A percentile compares a stretch with the other conserved stretches of the same genome.
These are phyloP conservation scores for Rhimphoctona megacephalus DNA, from an alignment of 2,888 invertebrate species.

Conservation along the genomic window DNA sequence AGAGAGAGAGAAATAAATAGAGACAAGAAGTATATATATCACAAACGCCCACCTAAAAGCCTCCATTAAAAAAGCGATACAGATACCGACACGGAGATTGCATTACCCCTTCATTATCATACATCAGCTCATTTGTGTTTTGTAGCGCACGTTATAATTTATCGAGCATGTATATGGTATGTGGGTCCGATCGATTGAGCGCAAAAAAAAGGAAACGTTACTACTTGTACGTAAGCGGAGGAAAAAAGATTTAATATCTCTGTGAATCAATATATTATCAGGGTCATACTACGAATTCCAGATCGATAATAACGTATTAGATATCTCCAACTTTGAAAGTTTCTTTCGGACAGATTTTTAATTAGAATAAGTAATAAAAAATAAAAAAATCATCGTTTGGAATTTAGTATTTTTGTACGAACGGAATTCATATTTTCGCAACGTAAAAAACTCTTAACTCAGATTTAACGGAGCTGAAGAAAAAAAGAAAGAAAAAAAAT, in stretches of 20 bases:
- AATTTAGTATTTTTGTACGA: neutral
- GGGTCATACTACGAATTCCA: neutral
- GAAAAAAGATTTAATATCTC: constrained; percentile 6
- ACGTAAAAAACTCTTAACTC: neutral
- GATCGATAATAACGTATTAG: neutral
- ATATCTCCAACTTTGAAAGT: neutral
- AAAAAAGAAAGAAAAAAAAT: neutral
- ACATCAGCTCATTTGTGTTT: constrained; percentile 51
- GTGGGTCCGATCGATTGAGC: constrained; percentile 13
- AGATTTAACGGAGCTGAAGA: neutral
- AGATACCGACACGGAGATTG: constrained; percentile 53
- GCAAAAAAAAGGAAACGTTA: constrained; percentile 17
- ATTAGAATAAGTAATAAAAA: neutral
- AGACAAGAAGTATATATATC: neutral
- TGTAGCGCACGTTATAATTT: constrained; percentile 43
- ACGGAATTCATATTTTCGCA: neutral
- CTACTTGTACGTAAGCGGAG: neutral
- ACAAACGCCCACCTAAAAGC: constrained; percentile 62
- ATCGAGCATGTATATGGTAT: constrained; percentile 23
- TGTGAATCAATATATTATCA: constrained; percentile 2
- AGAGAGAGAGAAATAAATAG: neutral
- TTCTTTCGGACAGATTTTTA: neutral
- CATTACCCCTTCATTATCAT: constrained; percentile 56
- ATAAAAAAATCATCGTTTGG: neutral
- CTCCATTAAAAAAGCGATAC: constrained; percentile 40